Base-by-base conservation (phyloP, 2,888 invertebrate genomes). In the Glyphotaelius pellucidus region DNA sequence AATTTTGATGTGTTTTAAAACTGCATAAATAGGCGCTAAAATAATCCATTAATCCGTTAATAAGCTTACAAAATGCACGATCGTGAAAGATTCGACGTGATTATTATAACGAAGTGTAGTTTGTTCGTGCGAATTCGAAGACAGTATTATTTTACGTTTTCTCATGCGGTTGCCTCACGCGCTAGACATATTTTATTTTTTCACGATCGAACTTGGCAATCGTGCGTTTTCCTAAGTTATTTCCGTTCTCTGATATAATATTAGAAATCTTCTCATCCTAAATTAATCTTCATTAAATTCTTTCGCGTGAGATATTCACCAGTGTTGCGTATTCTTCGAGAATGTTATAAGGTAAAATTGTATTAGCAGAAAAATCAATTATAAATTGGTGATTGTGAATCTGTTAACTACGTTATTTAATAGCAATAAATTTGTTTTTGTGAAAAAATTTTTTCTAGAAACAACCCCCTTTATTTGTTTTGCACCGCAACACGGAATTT, bases 121-220 rank as follows among this genome's bases (percentile, higher is more conserved):
- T 67, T 67, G 19, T 25, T 67, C 67, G 67, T 67, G 67, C 67
- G 67, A 67, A 67, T 67, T 67, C 25, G 67, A 67, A 67, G 25
- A n/a, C 15, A n/a, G 25, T n/a, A 25, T n/a, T 67, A 67, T 67
- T 67, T 67, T 19, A 67, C 67, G 67, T 67, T 25, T 67, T 67
- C 67, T 67, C 67, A n/a, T 25, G 67, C 67, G 67, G 25, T 9
- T 67, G 25, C 67, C 67, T 67, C 67, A 25, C 35, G 3, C 31
- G 35, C 83, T 83, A 35, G 25, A 83, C 9, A 25, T 86, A 47
- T n/a, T 67, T 25, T 86, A 86, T 30, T 86, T 86, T 86, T 86
- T 86, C 86, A 86, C 86, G 86, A 86, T 86, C 86, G 86, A 86
- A 86, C 42, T 86, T 86, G 86, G 86, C 86, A 86, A 42, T 86